Conservation (phyloP, 1,140 invertebrate genomes). For the Drosophila malerkotliana region DNA sequence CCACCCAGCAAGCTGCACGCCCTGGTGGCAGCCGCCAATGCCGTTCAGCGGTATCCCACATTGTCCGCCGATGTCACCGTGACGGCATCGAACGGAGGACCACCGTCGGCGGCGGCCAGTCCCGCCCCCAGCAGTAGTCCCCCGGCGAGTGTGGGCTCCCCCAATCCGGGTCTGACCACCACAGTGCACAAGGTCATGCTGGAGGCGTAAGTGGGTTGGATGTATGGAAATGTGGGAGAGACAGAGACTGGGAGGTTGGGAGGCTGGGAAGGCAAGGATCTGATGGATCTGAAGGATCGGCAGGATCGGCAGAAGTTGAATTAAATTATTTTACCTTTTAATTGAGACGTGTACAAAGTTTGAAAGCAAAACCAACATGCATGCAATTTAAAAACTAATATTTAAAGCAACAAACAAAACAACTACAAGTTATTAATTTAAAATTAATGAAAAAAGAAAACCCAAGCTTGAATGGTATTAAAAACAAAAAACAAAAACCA, state of each 20-base stretch:
- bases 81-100: conserved; percentile 54
- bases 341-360: conserved; percentile 55
- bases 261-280: conserved; percentile 8
- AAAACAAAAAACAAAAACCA: conserved; percentile 18
- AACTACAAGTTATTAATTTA: conserved; percentile 72
- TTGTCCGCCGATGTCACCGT: conserved; percentile 77
- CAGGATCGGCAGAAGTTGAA: conserved; percentile 39
- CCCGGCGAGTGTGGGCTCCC: conserved; percentile 54
- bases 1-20: conserved; percentile 86
- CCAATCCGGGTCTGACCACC: conserved; percentile 23
- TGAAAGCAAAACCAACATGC: conserved; percentile 56
- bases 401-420: conserved; percentile 64
- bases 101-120: conserved; percentile 54
- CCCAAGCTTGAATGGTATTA: conserved; percentile 60
- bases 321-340: conserved; percentile 65
- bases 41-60: conserved; percentile 74
- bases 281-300: not conserved
- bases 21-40: conserved; percentile 71
- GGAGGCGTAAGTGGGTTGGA: conserved; percentile 85
- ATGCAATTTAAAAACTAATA: conserved; percentile 51
- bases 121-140: conserved; percentile 38
- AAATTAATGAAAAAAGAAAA: conserved; percentile 27
- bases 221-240: conserved; percentile 30
- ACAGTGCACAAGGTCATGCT: conserved; percentile 85
- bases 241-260: conserved; percentile 39